These are phyloP conservation scores for Margaritifera margaritifera DNA, from an alignment of 2,888 invertebrate genomes.

Conservation along the genomic window DNA sequence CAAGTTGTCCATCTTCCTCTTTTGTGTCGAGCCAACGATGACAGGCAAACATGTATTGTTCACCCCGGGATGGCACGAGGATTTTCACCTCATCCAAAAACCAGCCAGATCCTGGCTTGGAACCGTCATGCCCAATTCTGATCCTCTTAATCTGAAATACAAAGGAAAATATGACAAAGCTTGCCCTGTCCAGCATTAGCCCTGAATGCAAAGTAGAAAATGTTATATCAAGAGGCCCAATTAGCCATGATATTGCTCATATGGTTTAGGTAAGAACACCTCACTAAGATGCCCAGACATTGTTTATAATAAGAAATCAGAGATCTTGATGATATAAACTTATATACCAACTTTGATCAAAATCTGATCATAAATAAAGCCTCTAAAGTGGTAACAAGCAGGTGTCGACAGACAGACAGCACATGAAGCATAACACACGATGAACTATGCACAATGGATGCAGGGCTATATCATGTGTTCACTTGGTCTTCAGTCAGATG, in stretches of 20 bases:
- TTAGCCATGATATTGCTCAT: background rate
- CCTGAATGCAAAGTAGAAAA: background rate
- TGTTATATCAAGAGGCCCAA: background rate
- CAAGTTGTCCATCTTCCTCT: slow-evolving; percentile 67
- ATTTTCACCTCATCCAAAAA: slow-evolving; percentile 71
- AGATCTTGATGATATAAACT: no score
- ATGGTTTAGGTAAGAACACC: no score
- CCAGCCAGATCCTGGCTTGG: slow-evolving; percentile 69
- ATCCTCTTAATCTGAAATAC: slow-evolving; percentile 67
- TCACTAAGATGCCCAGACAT: background rate
- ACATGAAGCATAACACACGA: no score
- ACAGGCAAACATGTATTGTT: slow-evolving; percentile 69
- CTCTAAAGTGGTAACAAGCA: no score
- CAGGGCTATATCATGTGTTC: no score
- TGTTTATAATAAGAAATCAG: no score
- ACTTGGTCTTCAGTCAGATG: no score
- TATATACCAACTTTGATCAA: no score
- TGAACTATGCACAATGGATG: no score
- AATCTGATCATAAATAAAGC: no score
- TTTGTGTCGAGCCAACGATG: slow-evolving; percentile 71
- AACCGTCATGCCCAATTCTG: slow-evolving; percentile 71
- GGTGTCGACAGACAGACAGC: no score
- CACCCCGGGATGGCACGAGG: slow-evolving; percentile 69
- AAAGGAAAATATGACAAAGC: background rate
- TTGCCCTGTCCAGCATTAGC: background rate